phyloP scores from a whole-genome alignment of 2,888 invertebrate species.

The Amphipoea lucens region DNA sequence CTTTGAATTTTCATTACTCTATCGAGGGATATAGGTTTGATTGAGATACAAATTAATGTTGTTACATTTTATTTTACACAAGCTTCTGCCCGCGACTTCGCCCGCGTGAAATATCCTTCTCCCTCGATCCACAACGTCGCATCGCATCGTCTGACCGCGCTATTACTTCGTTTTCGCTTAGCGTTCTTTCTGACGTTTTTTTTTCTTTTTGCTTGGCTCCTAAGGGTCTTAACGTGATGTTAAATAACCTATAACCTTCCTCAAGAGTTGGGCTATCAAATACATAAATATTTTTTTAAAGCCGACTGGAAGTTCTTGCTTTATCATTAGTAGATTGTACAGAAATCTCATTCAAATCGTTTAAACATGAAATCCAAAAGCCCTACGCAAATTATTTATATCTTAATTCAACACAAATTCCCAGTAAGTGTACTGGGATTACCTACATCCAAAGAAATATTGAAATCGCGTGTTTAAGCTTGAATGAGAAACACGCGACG shows the following conservation, averaged over 20 bases:
- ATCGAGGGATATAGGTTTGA: not conserved
- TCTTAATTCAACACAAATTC: conserved; percentile 32
- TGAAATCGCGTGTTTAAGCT: conserved; percentile 35
- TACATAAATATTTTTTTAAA: too few relatives aligned
- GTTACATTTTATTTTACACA: not conserved
- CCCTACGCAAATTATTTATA: conserved; percentile 8
- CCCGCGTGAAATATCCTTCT: not conserved
- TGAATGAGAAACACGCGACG: conserved; percentile 47
- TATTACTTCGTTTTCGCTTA: not conserved
- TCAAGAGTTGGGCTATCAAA: too few relatives aligned
- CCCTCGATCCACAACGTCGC: not conserved
- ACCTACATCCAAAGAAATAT: conserved; percentile 29
- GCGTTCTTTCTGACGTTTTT: not conserved
- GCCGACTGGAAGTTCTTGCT: too few relatives aligned
- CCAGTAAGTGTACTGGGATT: not conserved
- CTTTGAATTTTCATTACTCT: not conserved
- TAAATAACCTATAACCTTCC: not conserved
- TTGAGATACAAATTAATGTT: not conserved
- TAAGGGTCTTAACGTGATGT: not conserved
- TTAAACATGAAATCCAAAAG: conserved; percentile 7
- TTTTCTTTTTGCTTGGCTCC: not conserved
- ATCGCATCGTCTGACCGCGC: not conserved
- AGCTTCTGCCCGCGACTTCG: not conserved
- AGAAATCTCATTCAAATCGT: not conserved
- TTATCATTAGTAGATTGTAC: not conserved